phyloP scores from a whole-genome alignment of 2,888 invertebrate genomes.

The Acrobasis consociella region DNA sequence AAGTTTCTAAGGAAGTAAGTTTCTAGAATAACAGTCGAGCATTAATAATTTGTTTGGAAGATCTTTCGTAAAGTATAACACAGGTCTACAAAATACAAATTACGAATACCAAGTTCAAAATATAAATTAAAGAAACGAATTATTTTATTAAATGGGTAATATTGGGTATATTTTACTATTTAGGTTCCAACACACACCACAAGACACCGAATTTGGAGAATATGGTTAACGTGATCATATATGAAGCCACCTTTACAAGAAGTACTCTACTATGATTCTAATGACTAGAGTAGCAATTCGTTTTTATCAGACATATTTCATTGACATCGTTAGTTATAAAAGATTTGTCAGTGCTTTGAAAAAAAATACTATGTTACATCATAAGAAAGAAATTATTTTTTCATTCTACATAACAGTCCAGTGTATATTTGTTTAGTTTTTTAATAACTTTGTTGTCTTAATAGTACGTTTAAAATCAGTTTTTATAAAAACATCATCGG shows the following conservation, averaged over 20 bases:
- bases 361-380: background rate
- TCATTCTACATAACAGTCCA: background rate
- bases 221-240: background rate
- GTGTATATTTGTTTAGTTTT: background rate
- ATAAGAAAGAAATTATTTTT: background rate
- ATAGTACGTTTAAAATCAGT: background rate
- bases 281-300: constrained; percentile 58
- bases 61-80: no score
- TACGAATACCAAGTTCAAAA: no score
- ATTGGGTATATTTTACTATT: no score
- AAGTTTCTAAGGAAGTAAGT: no score
- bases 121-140: no score
- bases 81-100: no score
- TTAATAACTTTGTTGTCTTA: background rate
- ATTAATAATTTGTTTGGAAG: no score
- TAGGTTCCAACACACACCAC: no score
- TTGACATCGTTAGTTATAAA: constrained; percentile 42
- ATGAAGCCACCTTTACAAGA: constrained; percentile 5
- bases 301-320: constrained; percentile 47
- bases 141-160: no score
- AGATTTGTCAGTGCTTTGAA: constrained; percentile 8
- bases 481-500: background rate
- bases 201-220: no score
- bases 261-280: constrained; percentile 22
- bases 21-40: no score